Evolutionary conservation across 2,888 invertebrate genomes (phyloP), one percentile per base, ranked within the genome.

Genomic region (Nowickia ferox): DNA sequence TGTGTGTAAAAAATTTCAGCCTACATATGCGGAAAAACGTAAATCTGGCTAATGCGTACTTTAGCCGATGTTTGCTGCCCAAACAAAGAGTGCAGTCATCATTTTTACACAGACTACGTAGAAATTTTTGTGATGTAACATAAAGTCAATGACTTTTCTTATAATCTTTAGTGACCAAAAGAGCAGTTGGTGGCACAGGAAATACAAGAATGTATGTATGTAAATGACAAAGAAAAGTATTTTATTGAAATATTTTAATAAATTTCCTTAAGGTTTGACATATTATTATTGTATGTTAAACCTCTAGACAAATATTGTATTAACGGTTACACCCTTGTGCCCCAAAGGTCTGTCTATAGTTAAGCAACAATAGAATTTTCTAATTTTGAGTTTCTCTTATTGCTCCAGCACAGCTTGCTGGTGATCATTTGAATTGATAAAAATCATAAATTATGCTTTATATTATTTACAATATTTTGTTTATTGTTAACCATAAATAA

Each of bases 101-200:
- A 30, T 30, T 30, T 30, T 10, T 15, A 11, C 44, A n/a, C 42
- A 19, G 13, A 68, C 66, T 78, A 68, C 22, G 59, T 61, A 30
- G 69, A 69, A 59, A 71, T 51, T 57, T 79, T 42, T 68, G 61
- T 81, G 53, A 84, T 78, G 72, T 72, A 78, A 59, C 22, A 44
- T 22, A 38, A 72, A 74, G 84, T 84, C 84, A 78, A 61, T 84
- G 78, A 84, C 84, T 78, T 77, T 75, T 74, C 9, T 38, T 46
- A 57, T 17, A 48, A 17, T n/a, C 46, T 44, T 46, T 55, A 22
- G n/a, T 57, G 9, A 19, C 17, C 55, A 66, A 76, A 66, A 57
- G 66, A 66, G 46, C 17, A 61, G 77, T 78, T 40, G 53, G 51
- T 40, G 40, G 15, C n/a, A 51, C 77, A 59, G 77, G 59, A 77